Percentiles rank a stretch among this genome's conserved stretches.
Evolutionary conservation across 2,888 invertebrate genomes (phyloP).

Genomic region (Vandiemenella viatica): DNA sequence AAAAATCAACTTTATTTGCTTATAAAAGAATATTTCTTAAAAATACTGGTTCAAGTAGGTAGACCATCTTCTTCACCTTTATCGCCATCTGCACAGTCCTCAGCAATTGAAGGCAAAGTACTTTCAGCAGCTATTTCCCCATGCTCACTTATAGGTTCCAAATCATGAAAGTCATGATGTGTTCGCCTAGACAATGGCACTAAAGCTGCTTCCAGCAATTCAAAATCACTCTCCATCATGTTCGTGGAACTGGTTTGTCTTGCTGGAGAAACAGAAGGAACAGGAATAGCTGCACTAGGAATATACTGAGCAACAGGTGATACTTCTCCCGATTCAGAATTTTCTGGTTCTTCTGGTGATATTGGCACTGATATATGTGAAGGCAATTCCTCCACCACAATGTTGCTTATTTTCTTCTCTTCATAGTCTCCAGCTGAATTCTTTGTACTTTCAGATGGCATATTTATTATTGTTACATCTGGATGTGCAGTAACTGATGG

Average conservation of each 20-base stretch:
- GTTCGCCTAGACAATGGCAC: conserved; percentile 2
- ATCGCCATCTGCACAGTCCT: too few relatives aligned
- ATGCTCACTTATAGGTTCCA: conserved; percentile 12
- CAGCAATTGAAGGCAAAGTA: too few relatives aligned
- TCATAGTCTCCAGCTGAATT: neutral
- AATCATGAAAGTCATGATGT: conserved; percentile 9
- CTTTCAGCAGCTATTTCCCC: conserved; percentile 6
- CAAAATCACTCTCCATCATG: neutral
- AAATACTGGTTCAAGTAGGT: too few relatives aligned
- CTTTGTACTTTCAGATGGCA: neutral
- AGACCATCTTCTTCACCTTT: too few relatives aligned
- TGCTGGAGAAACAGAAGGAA: conserved; percentile 7
- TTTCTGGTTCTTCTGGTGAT: neutral
- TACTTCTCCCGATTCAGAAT: neutral
- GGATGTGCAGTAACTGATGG: neutral
- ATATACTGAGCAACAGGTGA: conserved; percentile 2
- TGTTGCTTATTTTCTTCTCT: too few relatives aligned
- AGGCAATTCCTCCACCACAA: neutral
- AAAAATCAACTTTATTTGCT: too few relatives aligned
- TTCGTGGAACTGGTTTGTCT: neutral
- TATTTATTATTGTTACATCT: neutral
- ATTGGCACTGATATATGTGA: neutral
- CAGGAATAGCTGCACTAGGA: conserved; percentile 10
- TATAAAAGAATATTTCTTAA: too few relatives aligned
- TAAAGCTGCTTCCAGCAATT: conserved; percentile 3